phyloP scores from a whole-genome alignment of 2,113 vertebrate genomes.

The Recurvirostra avosetta region DNA sequence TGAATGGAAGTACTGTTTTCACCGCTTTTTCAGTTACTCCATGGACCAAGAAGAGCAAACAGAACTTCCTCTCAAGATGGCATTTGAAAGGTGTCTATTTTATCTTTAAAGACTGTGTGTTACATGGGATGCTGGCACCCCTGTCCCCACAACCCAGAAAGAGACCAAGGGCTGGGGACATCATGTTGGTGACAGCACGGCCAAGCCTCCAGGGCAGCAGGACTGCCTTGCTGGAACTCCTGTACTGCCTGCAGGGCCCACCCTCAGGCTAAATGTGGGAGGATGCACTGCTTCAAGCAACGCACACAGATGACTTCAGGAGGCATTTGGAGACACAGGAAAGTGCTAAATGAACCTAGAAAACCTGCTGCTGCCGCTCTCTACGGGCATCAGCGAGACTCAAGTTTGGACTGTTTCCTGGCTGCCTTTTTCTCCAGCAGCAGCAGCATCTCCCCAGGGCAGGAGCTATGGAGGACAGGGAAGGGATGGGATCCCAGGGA shows the following conservation, averaged over 20 bases:
- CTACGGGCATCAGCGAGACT: fast-evolving
- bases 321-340: background rate
- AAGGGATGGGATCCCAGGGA: background rate
- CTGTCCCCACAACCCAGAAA: background rate
- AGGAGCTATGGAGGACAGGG: background rate
- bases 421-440: background rate
- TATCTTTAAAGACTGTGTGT: background rate
- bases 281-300: background rate
- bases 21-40: background rate
- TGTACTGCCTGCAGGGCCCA: background rate
- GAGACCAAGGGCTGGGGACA: background rate
- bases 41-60: background rate
- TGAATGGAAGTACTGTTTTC: background rate
- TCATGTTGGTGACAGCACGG: fast-evolving
- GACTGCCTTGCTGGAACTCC: background rate
- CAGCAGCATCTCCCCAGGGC: background rate
- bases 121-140: background rate
- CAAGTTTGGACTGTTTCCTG: fast-evolving
- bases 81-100: background rate
- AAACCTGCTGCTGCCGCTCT: fast-evolving
- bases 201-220: background rate
- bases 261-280: background rate
- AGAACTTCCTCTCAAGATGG: background rate
- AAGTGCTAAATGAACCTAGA: background rate
- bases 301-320: background rate